Percentiles rank a stretch among this genome's conserved stretches.
Conservation (phyloP, 2,113 vertebrate species). For the Tretioscincus oriximinensis region DNA sequence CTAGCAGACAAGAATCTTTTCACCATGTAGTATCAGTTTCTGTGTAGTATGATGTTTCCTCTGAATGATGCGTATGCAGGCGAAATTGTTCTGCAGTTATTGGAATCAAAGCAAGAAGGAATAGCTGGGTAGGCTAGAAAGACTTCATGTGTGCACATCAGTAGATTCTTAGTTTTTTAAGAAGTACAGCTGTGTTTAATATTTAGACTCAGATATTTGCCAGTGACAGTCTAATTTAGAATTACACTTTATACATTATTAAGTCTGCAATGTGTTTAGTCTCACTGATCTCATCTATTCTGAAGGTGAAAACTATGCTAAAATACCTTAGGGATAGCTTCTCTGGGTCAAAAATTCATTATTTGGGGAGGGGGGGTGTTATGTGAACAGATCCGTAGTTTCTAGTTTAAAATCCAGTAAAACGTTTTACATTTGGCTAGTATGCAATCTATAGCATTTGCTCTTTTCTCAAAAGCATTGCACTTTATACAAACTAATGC, state of each 20-base stretch:
- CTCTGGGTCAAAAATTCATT: background rate
- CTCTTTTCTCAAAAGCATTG: background rate
- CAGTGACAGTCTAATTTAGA: conserved; percentile 1
- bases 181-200: conserved; percentile 25
- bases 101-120: background rate
- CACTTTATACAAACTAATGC: no score
- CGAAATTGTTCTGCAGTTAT: background rate
- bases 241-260: conserved; percentile 27
- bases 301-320: conserved; percentile 5
- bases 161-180: conserved; percentile 14
- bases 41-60: no score
- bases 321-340: background rate
- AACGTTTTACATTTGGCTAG: background rate
- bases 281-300: conserved; percentile 19
- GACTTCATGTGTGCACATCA: background rate
- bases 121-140: background rate
- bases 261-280: conserved; percentile 22
- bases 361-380: background rate
- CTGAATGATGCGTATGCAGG: background rate
- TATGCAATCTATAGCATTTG: background rate
- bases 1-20: background rate
- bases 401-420: background rate
- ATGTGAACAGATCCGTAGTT: background rate
- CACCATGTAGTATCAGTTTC: no score
- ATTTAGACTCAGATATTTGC: conserved; percentile 29